Evolutionary conservation across 2,888 invertebrate species (phyloP).

Genomic region (Andrena camellia): DNA sequence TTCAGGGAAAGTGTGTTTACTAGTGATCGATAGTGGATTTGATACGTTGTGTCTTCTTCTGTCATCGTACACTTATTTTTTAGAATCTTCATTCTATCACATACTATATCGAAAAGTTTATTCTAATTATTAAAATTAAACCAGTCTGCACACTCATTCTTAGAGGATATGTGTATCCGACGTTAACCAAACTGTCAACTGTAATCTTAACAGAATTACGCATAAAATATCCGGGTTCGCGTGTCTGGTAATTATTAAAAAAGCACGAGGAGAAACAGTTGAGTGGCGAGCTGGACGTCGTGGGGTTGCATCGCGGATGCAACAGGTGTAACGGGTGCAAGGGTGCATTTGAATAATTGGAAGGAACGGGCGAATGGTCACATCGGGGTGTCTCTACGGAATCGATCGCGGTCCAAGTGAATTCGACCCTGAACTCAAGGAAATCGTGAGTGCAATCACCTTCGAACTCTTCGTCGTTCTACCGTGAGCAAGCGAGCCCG

Average conservation of each 20-base stretch:
- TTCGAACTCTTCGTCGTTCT: background rate
- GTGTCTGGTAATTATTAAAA: conserved; percentile 43
- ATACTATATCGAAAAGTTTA: background rate
- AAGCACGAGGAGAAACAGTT: conserved; percentile 42
- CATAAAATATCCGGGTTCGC: conserved; percentile 25
- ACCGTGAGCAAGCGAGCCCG: background rate
- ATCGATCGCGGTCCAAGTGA: conserved; percentile 57
- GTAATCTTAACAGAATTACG: conserved; percentile 34
- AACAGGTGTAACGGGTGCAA: conserved; percentile 75
- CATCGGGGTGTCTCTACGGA: conserved; percentile 43
- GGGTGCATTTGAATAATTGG: conserved; percentile 81
- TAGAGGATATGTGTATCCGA: no score
- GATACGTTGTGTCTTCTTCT: background rate
- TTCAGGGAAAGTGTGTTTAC: no score
- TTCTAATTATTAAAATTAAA: background rate
- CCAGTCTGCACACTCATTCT: no score
- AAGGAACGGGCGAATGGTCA: conserved; percentile 69
- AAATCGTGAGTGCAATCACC: background rate
- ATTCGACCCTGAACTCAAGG: conserved; percentile 44
- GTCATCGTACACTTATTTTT: no score
- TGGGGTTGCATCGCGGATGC: conserved; percentile 68
- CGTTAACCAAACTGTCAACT: background rate
- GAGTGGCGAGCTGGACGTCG: conserved; percentile 35
- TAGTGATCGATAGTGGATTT: no score
- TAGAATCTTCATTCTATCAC: no score